phyloP scores from a whole-genome alignment of 2,888 invertebrate genomes.

The Timema podura region DNA sequence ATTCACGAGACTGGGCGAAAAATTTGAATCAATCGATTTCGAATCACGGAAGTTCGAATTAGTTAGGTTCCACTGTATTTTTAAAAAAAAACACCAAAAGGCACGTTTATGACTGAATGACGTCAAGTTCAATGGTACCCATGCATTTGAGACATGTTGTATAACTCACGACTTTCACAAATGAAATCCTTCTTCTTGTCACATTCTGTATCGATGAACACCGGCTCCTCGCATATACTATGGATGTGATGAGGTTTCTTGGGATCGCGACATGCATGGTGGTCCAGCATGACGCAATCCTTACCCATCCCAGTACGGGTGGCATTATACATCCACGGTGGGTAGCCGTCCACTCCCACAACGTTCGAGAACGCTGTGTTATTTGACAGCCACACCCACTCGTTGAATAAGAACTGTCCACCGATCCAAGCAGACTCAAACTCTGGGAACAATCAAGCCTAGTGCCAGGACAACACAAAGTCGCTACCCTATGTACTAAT shows the following conservation, averaged over 20 bases:
- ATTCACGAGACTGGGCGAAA: too few relatives aligned
- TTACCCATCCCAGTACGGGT: not conserved
- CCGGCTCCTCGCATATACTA: constrained; percentile 1
- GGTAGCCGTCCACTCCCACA: not conserved
- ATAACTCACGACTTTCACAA: not conserved
- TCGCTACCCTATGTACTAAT: too few relatives aligned
- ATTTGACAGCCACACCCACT: constrained; percentile 7
- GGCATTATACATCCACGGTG: not conserved
- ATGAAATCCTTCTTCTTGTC: constrained; percentile 7
- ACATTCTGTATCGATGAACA: not conserved
- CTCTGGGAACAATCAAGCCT: too few relatives aligned
- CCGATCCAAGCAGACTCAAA: too few relatives aligned
- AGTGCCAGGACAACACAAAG: too few relatives aligned
- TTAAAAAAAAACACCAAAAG: too few relatives aligned
- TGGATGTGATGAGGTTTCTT: not conserved
- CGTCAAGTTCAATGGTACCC: too few relatives aligned
- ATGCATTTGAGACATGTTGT: not conserved
- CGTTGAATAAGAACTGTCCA: not conserved
- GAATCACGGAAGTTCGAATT: too few relatives aligned
- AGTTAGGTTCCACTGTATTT: too few relatives aligned
- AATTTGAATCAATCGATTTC: too few relatives aligned
- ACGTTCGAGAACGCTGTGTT: not conserved
- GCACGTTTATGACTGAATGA: too few relatives aligned
- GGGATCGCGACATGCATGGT: not conserved
- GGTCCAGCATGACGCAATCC: not conserved